phyloP scores from a whole-genome alignment of 2,888 invertebrate genomes.

The Limnephilus lunatus region DNA sequence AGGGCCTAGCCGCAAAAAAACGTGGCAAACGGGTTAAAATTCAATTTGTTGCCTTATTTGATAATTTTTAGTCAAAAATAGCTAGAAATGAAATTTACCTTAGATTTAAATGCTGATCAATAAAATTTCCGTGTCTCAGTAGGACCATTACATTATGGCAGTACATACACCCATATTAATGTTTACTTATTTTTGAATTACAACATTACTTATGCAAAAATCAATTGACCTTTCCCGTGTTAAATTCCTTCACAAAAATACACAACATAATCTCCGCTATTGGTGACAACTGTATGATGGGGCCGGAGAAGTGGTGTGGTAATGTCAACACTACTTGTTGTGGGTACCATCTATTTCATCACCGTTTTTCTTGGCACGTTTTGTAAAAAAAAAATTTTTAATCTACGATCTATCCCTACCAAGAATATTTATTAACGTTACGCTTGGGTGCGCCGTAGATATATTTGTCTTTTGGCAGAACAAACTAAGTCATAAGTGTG shows the following conservation, averaged over 20 bases:
- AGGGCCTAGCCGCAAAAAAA: no score
- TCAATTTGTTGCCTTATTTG: no score
- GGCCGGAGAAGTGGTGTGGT: background rate
- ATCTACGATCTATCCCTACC: background rate
- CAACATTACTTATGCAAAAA: background rate
- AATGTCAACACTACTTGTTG: background rate
- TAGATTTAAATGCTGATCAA: no score
- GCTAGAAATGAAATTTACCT: no score
- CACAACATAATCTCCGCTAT: background rate
- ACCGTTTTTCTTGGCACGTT: background rate
- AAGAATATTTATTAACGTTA: background rate
- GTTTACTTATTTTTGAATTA: background rate
- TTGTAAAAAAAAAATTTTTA: background rate
- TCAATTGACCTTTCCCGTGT: background rate
- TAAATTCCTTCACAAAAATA: background rate
- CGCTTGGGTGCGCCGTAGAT: background rate
- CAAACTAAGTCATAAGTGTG: background rate
- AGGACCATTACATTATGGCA: background rate
- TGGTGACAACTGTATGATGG: background rate
- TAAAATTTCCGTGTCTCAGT: background rate
- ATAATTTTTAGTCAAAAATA: no score
- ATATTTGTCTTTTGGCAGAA: slow-evolving; percentile 16
- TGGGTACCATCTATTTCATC: background rate
- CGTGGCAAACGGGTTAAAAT: no score
- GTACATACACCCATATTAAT: background rate